A percentile compares a stretch with the other conserved stretches of the same genome.
Evolutionary conservation across 2,797 vertebrate species (phyloP).

Genomic region (Molothrus ater): DNA sequence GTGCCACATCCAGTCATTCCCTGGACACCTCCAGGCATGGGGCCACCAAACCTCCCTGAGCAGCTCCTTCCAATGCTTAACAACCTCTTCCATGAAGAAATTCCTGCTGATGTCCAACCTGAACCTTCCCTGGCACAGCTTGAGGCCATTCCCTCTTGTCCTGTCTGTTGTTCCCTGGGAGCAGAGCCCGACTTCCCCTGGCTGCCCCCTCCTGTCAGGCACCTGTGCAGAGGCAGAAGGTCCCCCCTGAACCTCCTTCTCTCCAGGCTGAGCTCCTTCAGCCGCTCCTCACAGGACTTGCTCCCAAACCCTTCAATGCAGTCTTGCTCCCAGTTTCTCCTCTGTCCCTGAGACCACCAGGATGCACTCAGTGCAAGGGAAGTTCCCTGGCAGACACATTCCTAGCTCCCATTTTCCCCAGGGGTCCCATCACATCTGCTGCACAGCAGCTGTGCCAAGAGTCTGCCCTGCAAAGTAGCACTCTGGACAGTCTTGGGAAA

Average conservation of each 20-base stretch:
- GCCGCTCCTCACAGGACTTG: rapidly evolving
- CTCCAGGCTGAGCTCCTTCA: background rate
- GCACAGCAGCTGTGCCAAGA: background rate
- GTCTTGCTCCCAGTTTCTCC: background rate
- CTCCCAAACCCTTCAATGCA: background rate
- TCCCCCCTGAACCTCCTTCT: background rate
- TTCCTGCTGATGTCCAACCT: background rate
- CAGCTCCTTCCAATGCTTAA: background rate
- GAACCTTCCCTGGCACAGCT: background rate
- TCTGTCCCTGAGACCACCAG: background rate
- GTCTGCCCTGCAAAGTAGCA: background rate
- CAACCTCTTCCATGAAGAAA: background rate
- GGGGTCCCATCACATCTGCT: background rate
- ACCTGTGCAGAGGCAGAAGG: background rate
- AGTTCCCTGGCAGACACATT: background rate
- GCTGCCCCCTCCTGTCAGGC: background rate
- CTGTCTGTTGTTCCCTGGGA: background rate
- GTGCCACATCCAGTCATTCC: background rate
- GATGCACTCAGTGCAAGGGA: background rate
- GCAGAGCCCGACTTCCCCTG: rapidly evolving
- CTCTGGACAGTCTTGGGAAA: background rate
- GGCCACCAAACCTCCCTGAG: background rate
- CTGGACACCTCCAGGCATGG: background rate
- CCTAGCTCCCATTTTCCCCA: background rate
- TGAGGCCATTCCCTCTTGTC: rapidly evolving